Evolutionary conservation across 2,113 vertebrate species (phyloP).

Genomic region (Eretmochelys imbricata): DNA sequence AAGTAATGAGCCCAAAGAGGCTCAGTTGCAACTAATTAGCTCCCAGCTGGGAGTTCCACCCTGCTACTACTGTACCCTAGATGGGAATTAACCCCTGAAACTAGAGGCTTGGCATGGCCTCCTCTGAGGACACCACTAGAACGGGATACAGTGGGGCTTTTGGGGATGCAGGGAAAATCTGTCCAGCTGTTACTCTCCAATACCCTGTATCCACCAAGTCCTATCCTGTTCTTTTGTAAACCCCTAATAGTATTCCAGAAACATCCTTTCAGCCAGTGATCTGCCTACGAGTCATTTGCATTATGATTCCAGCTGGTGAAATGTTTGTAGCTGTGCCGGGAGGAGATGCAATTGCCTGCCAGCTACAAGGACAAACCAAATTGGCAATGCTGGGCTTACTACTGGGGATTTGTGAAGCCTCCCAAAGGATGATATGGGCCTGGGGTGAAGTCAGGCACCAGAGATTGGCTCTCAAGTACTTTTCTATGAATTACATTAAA

Average conservation of each 20-base stretch:
- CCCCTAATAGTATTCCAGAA: background rate
- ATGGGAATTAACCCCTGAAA: constrained; percentile 28
- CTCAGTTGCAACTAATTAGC: background rate
- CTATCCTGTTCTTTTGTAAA: background rate
- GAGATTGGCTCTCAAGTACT: background rate
- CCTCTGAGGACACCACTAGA: constrained; percentile 12
- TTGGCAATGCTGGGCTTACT: background rate
- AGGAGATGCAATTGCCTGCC: background rate
- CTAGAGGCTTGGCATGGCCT: background rate
- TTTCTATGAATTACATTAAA: background rate
- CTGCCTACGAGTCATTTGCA: background rate
- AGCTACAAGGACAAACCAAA: background rate
- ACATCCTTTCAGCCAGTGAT: background rate
- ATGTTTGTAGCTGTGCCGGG: background rate
- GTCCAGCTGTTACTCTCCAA: background rate
- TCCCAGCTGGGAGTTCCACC: background rate
- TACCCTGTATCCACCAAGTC: background rate
- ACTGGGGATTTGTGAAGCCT: background rate
- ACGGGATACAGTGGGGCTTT: background rate
- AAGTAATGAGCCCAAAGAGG: constrained; percentile 46
- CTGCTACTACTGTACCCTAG: background rate
- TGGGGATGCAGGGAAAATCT: background rate
- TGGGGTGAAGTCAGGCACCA: background rate
- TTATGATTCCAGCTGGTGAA: background rate
- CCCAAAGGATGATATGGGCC: background rate